phyloP scores from a whole-genome alignment of 2,888 invertebrate species.

The Erebia palarica region DNA sequence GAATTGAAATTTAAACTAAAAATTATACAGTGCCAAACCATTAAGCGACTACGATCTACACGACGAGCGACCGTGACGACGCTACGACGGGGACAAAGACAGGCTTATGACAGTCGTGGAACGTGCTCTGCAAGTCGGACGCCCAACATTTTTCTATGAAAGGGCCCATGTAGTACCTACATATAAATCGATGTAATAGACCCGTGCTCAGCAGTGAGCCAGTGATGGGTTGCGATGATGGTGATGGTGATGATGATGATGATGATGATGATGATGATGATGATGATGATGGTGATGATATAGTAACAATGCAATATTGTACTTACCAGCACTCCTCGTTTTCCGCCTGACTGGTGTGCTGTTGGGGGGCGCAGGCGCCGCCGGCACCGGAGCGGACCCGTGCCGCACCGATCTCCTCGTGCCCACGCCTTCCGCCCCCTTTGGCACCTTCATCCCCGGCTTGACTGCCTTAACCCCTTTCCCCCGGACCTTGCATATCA shows the following conservation, averaged over 20 bases:
- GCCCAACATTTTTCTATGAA: no score
- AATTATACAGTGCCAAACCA: no score
- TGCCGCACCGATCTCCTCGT: constrained; percentile 82
- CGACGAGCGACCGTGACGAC: no score
- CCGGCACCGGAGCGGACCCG: constrained; percentile 57
- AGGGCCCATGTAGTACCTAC: no score
- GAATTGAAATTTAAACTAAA: no score
- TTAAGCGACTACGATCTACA: no score
- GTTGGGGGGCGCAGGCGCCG: constrained; percentile 53
- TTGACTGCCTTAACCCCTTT: constrained; percentile 55
- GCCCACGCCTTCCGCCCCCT: constrained; percentile 73
- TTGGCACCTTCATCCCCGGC: constrained; percentile 47
- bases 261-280: not conserved
- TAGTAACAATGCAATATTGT: not conserved
- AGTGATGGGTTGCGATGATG: not conserved
- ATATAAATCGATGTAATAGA: no score
- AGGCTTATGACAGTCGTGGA: no score
- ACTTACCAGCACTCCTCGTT: constrained; percentile 87
- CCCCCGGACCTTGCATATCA: constrained; percentile 87
- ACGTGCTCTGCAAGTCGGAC: no score
- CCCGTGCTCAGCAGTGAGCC: no score
- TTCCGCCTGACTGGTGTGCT: constrained; percentile 78
- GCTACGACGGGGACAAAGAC: no score
- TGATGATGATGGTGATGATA: not conserved
- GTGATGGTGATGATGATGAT: no score